phyloP scores from a whole-genome alignment of 1,140 invertebrate species.

The Maconellicoccus hirsutus region DNA sequence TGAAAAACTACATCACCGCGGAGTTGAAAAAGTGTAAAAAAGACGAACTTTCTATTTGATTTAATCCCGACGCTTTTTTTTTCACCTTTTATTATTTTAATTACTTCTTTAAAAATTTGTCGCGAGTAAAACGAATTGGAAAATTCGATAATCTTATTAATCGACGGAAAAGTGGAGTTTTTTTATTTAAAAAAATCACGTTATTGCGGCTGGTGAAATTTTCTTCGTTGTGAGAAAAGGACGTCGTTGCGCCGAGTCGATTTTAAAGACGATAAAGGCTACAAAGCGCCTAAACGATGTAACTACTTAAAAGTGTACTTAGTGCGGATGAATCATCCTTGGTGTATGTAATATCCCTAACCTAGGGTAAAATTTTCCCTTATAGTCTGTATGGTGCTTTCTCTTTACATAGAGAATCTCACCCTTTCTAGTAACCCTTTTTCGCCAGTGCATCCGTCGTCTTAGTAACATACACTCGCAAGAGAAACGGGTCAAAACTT shows the following conservation, averaged over 20 bases:
- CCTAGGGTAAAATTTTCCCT: background rate
- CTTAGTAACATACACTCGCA: background rate
- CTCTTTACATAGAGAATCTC: background rate
- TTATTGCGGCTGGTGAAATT: no score
- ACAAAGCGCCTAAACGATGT: no score
- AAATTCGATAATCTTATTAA: conserved; percentile 1
- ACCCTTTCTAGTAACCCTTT: background rate
- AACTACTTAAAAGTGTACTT: background rate
- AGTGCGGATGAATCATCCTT: background rate
- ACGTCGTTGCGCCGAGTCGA: no score
- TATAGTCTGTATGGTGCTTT: background rate
- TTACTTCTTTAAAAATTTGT: background rate
- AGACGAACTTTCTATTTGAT: background rate
- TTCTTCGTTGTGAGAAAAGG: no score
- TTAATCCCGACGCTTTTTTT: background rate
- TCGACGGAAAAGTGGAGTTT: background rate
- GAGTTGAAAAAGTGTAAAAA: no score
- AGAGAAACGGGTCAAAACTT: conserved; percentile 8
- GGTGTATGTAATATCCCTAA: background rate
- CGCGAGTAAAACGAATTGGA: background rate
- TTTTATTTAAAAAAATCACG: background rate
- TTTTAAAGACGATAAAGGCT: no score
- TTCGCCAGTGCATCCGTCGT: background rate
- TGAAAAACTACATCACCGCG: no score
- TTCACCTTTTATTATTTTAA: background rate